Evolutionary conservation across 1,140 invertebrate species (phyloP).

Genomic region (Halesus radiatus): DNA sequence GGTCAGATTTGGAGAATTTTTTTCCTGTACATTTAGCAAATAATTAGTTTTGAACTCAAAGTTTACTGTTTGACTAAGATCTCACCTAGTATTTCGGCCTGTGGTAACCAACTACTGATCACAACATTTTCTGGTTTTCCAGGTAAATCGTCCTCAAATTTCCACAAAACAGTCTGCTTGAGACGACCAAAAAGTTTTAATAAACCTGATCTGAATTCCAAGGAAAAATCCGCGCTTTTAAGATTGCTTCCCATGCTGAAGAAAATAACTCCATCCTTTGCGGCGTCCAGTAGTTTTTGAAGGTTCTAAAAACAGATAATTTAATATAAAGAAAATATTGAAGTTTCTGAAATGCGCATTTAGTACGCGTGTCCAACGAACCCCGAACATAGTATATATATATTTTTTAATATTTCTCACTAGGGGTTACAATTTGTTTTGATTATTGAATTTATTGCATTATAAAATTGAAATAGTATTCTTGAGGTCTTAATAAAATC

Average conservation of each 20-base stretch:
- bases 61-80: not conserved
- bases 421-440: too few relatives aligned
- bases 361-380: too few relatives aligned
- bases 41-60: too few relatives aligned
- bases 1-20: too few relatives aligned
- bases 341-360: too few relatives aligned
- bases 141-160: constrained; percentile 73
- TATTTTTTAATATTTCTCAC: too few relatives aligned
- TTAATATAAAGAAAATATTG: too few relatives aligned
- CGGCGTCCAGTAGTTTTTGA: constrained; percentile 70
- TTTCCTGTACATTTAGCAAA: too few relatives aligned
- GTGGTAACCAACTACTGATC: constrained; percentile 78
- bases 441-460: too few relatives aligned
- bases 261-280: constrained; percentile 73
- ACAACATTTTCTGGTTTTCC: constrained; percentile 74
- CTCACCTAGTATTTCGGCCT: constrained; percentile 74
- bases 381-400: too few relatives aligned
- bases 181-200: constrained; percentile 70
- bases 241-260: constrained; percentile 76
- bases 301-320: constrained; percentile 60
- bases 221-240: constrained; percentile 66
- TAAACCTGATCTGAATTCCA: constrained; percentile 64
- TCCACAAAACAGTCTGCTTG: constrained; percentile 77
- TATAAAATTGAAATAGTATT: too few relatives aligned
- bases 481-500: too few relatives aligned